Evolutionary conservation across 2,888 invertebrate species (phyloP).

Genomic region (Nasonia oneida): DNA sequence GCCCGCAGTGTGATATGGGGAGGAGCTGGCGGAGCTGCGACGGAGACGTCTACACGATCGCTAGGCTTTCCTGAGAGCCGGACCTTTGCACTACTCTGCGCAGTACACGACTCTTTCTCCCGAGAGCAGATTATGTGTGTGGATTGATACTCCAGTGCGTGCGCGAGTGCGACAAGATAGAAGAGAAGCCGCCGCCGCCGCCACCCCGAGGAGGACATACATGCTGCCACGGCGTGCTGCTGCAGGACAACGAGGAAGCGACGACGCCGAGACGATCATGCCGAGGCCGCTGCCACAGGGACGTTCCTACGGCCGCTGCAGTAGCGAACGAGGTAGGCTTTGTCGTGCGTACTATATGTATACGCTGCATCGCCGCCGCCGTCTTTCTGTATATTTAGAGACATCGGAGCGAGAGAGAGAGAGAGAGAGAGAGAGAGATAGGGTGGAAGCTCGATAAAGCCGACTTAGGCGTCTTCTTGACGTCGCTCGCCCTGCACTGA

Average conservation of each 20-base stretch:
- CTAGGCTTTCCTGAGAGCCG: not conserved
- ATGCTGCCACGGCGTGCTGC: constrained; percentile 5
- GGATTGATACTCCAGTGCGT: constrained; percentile 9
- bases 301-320: constrained; percentile 38
- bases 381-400: not conserved
- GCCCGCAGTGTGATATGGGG: constrained; percentile 1
- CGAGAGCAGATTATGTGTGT: not conserved
- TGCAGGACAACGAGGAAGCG: not conserved
- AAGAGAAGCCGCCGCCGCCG: not conserved
- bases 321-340: constrained; percentile 32
- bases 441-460: constrained; percentile 28
- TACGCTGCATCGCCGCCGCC: not conserved
- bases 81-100: not conserved
- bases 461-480: constrained; percentile 20
- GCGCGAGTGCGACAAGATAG: not conserved
- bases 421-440: constrained; percentile 1
- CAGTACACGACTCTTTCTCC: not conserved
- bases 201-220: no score
- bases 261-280: constrained; percentile 13
- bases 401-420: not conserved
- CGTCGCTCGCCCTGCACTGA: not conserved
- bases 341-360: no score
- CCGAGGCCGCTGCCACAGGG: constrained; percentile 32
- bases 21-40: not conserved
- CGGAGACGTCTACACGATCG: not conserved